These are phyloP conservation scores for Drosophila falleni DNA, from an alignment of 2,888 invertebrate genomes.

Conservation along the genomic window DNA sequence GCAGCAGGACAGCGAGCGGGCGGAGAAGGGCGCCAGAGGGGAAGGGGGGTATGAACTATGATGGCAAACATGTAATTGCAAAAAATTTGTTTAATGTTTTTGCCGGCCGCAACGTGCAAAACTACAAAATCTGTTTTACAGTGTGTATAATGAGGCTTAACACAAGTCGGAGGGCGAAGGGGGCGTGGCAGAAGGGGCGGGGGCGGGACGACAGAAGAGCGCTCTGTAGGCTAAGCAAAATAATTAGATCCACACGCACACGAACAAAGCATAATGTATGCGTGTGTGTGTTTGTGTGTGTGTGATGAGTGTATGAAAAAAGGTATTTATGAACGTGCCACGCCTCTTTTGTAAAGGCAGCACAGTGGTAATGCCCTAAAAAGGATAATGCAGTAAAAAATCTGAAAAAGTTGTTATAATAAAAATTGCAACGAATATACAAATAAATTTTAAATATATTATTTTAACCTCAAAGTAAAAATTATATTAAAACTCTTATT, in stretches of 20 bases:
- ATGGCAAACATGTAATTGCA: slow-evolving; percentile 55
- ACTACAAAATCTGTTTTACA: slow-evolving; percentile 34
- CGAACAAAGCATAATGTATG: slow-evolving; percentile 11
- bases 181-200: background rate
- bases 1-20: background rate
- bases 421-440: no score
- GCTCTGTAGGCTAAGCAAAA: slow-evolving; percentile 23
- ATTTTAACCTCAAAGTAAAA: no score
- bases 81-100: slow-evolving; percentile 40
- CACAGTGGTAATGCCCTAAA: slow-evolving; percentile 13
- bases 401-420: no score
- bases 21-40: background rate
- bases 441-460: no score
- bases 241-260: slow-evolving; percentile 34
- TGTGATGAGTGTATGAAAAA: slow-evolving; percentile 1
- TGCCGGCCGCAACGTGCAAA: slow-evolving; percentile 28
- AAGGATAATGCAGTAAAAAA: no score
- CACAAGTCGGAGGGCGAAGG: background rate
- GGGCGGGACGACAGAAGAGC: background rate
- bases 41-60: slow-evolving; percentile 8
- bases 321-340: slow-evolving; percentile 12
- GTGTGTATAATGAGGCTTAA: slow-evolving; percentile 29
- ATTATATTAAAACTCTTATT: no score
- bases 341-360: slow-evolving; percentile 6
- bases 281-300: slow-evolving; percentile 2